These are phyloP conservation scores for Leistus spinibarbis DNA, from an alignment of 2,888 invertebrate genomes.

Conservation along the genomic window DNA sequence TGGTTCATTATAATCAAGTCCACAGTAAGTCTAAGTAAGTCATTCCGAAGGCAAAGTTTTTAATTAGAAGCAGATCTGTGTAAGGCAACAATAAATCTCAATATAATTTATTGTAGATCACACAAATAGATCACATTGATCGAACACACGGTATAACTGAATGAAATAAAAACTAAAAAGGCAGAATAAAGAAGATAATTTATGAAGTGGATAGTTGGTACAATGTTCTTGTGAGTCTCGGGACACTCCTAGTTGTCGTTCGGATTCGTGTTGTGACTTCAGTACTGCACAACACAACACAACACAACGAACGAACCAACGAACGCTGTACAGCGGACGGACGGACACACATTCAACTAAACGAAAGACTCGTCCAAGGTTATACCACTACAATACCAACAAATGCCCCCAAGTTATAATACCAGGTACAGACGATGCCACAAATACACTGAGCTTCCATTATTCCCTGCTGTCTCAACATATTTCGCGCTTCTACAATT, in stretches of 20 bases:
- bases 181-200: constrained; percentile 28
- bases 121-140: constrained; percentile 50
- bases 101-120: constrained; percentile 48
- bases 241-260: constrained; percentile 32
- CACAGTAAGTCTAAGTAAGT: too few relatives aligned
- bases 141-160: background rate
- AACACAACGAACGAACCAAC: too few relatives aligned
- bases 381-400: constrained; percentile 13
- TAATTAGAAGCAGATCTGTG: constrained; percentile 44
- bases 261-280: background rate
- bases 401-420: background rate
- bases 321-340: too few relatives aligned
- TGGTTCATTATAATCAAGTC: too few relatives aligned
- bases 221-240: constrained; percentile 33
- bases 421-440: background rate
- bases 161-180: background rate
- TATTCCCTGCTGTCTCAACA: too few relatives aligned
- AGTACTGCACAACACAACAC: background rate
- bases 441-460: background rate
- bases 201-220: constrained; percentile 32
- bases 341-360: constrained; percentile 4
- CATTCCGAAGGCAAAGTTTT: constrained; percentile 35
- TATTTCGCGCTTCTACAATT: background rate
- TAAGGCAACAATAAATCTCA: constrained; percentile 47
- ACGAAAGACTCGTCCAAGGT: constrained; percentile 6